Conservation (phyloP, 2,797 vertebrate genomes). For the Morus bassanus region DNA sequence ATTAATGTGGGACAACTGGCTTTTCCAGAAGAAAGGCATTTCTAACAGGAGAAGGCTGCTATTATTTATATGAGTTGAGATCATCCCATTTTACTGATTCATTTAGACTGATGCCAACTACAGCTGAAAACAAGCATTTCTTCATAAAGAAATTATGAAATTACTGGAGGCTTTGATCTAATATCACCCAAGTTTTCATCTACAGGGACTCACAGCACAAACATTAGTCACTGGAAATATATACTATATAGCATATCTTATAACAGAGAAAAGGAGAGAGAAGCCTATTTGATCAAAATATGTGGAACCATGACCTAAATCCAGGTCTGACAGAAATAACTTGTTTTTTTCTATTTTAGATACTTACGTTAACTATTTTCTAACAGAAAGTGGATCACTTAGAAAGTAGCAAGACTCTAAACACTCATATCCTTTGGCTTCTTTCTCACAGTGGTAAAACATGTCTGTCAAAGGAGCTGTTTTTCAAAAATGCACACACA, state of each 20-base stretch:
- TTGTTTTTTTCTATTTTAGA: background rate
- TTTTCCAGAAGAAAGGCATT: constrained; percentile 61
- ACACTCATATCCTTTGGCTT: background rate
- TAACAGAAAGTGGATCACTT: background rate
- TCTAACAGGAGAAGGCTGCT: constrained; percentile 50
- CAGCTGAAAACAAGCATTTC: constrained; percentile 35
- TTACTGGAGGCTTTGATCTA: constrained; percentile 61
- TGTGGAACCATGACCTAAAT: constrained; percentile 13
- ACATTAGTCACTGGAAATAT: background rate
- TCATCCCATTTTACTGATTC: constrained; percentile 67
- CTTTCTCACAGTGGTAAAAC: background rate
- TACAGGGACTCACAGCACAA: constrained; percentile 13
- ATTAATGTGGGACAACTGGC: constrained; percentile 36
- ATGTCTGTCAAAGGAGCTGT: background rate
- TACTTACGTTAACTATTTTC: background rate
- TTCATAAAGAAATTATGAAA: constrained; percentile 62
- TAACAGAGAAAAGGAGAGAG: background rate
- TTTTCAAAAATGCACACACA: background rate
- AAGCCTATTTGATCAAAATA: constrained; percentile 50
- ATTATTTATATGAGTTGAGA: constrained; percentile 57
- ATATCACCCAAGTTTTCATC: constrained; percentile 45
- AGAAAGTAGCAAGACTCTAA: background rate
- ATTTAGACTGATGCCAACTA: constrained; percentile 60
- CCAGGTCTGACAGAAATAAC: constrained; percentile 32
- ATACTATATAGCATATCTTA: background rate